A percentile compares a stretch with the other conserved stretches of the same genome.
Conservation (phyloP, 2,113 vertebrate genomes). For the Phaethon lepturus region DNA sequence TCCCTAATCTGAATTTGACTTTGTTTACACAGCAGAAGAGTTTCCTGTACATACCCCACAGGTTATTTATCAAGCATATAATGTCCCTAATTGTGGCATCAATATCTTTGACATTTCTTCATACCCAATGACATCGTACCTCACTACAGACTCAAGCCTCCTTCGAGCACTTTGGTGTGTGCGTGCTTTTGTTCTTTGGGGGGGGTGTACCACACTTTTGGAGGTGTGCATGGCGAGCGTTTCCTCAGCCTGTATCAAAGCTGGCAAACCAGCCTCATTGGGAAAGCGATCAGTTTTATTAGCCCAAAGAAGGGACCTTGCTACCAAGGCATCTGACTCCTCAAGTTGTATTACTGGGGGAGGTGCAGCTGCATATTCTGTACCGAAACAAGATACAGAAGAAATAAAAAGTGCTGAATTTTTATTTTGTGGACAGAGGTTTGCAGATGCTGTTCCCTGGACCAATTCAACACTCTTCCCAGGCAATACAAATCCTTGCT, state of each 20-base stretch:
- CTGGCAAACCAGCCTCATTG: background rate
- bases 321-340: background rate
- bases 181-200: no score
- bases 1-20: accelerated
- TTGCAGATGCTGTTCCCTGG: background rate
- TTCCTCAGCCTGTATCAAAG: background rate
- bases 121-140: accelerated
- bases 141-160: accelerated
- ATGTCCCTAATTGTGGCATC: background rate
- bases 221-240: accelerated
- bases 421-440: background rate
- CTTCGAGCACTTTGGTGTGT: background rate
- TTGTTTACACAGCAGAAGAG: background rate
- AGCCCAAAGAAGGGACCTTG: background rate
- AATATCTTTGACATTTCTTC: no score
- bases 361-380: background rate
- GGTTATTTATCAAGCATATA: background rate
- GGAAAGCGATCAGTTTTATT: background rate
- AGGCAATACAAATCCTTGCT: background rate
- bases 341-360: background rate
- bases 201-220: no score
- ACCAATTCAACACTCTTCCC: no score
- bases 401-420: background rate
- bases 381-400: background rate
- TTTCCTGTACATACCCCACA: background rate